phyloP scores from a whole-genome alignment of 2,797 vertebrate species.

The Denticeps clupeoides region DNA sequence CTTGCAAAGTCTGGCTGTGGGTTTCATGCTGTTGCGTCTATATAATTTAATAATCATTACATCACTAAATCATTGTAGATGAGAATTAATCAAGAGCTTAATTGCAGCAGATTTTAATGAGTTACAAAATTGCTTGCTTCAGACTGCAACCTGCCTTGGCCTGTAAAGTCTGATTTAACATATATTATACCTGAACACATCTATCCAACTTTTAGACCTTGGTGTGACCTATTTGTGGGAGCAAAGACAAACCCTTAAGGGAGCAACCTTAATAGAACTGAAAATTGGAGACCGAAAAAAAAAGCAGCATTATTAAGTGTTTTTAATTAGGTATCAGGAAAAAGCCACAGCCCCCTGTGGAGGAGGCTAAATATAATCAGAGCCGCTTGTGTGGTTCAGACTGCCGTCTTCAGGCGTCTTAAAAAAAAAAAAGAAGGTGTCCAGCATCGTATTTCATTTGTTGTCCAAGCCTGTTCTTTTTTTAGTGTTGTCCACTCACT shows the following conservation, averaged over 20 bases:
- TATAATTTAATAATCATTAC: too few relatives aligned
- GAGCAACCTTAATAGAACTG: conserved; percentile 59
- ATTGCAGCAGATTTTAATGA: background rate
- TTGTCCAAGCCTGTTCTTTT: too few relatives aligned
- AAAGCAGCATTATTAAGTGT: conserved; percentile 63
- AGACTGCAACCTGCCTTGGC: background rate
- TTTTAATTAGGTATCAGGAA: conserved; percentile 63
- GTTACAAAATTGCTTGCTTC: background rate
- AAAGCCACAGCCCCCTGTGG: conserved; percentile 41
- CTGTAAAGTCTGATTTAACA: background rate
- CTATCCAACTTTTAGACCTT: conserved; percentile 42
- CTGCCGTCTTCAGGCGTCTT: conserved; percentile 27
- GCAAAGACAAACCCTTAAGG: conserved; percentile 46
- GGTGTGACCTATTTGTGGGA: conserved; percentile 54
- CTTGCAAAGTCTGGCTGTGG: too few relatives aligned
- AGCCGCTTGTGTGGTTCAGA: conserved; percentile 34
- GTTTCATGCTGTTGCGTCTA: too few relatives aligned
- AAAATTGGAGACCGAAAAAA: conserved; percentile 64
- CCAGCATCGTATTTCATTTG: conserved; percentile 35
- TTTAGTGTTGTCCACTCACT: too few relatives aligned
- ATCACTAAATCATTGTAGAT: too few relatives aligned
- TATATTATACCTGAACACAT: conserved; percentile 26
- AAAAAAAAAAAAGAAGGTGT: conserved; percentile 19
- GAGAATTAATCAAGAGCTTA: too few relatives aligned
- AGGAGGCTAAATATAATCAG: conserved; percentile 46